These are phyloP conservation scores for Urocyon cinereoargenteus DNA, from an alignment of 2,797 vertebrate genomes.

Conservation along the genomic window DNA sequence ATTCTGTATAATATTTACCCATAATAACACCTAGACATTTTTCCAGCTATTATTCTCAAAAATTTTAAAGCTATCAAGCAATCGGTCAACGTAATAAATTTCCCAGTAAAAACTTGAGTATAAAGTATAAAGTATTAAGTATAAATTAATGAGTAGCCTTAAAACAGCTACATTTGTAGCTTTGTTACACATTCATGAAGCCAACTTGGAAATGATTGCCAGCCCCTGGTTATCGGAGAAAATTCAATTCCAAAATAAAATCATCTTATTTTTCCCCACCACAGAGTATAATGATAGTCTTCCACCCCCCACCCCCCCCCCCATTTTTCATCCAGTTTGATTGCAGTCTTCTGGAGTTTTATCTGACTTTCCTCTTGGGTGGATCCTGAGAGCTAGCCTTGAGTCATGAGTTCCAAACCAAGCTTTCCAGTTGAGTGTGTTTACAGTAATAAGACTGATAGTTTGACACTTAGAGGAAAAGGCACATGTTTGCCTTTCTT, in stretches of 20 bases:
- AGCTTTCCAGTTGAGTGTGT: background rate
- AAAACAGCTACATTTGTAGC: slow-evolving; percentile 40
- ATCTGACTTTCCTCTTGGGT: background rate
- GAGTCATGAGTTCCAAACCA: background rate
- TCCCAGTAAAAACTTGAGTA: slow-evolving; percentile 61
- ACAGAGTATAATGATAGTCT: background rate
- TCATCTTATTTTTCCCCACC: background rate
- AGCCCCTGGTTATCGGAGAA: slow-evolving; percentile 65
- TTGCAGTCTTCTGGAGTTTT: background rate
- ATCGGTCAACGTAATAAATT: slow-evolving; percentile 60
- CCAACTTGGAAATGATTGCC: slow-evolving; percentile 38
- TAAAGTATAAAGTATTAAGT: too few species aligned
- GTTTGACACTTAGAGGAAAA: slow-evolving; percentile 6
- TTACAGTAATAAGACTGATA: background rate
- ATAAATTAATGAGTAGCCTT: slow-evolving; percentile 62
- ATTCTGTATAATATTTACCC: slow-evolving; percentile 28
- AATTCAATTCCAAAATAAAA: slow-evolving; percentile 62
- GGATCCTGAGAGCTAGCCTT: background rate
- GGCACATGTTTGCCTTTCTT: background rate
- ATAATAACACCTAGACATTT: slow-evolving; percentile 1
- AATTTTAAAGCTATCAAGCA: slow-evolving; percentile 62
- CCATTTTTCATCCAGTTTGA: background rate
- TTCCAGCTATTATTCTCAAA: slow-evolving; percentile 59
- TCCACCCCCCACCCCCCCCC: too few species aligned
- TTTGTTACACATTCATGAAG: background rate